Evolutionary conservation across 2,888 invertebrate species (phyloP).

Genomic region (Scaptomyza flava): DNA sequence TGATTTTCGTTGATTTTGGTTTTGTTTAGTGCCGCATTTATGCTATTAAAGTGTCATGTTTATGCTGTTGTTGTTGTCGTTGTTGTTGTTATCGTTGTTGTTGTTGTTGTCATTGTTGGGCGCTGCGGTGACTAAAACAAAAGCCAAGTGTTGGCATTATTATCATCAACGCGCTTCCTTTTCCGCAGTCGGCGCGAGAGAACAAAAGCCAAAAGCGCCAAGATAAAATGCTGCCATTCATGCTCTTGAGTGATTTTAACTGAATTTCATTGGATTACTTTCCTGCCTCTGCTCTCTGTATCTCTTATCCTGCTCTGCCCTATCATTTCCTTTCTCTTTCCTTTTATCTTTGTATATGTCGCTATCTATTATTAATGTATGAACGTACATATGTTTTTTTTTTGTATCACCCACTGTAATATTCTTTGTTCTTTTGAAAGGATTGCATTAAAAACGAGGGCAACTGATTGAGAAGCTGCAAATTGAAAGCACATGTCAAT

Average conservation of each 20-base stretch:
- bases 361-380: neutral
- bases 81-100: constrained; percentile 30
- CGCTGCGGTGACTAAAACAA: constrained; percentile 62
- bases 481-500: constrained; percentile 33
- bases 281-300: constrained; percentile 1
- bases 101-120: constrained; percentile 21
- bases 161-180: constrained; percentile 76
- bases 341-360: neutral
- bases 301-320: neutral
- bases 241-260: constrained; percentile 77
- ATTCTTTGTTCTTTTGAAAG: constrained; percentile 42
- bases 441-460: constrained; percentile 16
- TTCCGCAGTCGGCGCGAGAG: constrained; percentile 53
- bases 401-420: constrained; percentile 20
- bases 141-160: constrained; percentile 79
- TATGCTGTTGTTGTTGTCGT: constrained; percentile 47
- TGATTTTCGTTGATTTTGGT: constrained; percentile 66
- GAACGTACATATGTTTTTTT: constrained; percentile 5
- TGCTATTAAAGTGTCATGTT: constrained; percentile 79
- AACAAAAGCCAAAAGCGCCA: constrained; percentile 58
- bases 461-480: constrained; percentile 34
- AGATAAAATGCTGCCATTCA: constrained; percentile 73
- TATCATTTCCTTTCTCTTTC: neutral
- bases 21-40: constrained; percentile 80
- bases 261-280: constrained; percentile 65